Conservation (phyloP, 64 coral and sea anemone genomes). For the Porites australiensis region DNA sequence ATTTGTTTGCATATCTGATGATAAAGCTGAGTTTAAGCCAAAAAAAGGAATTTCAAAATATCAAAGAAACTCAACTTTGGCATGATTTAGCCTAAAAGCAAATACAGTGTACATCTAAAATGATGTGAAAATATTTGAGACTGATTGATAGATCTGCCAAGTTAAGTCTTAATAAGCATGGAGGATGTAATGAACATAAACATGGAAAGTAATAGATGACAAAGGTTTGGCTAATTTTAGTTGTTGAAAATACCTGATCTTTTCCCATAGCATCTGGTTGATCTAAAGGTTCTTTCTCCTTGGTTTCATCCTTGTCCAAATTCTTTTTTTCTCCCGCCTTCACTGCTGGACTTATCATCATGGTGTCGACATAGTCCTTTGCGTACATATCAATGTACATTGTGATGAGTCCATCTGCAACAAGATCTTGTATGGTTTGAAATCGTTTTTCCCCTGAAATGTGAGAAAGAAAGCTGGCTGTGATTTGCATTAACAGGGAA, state of each 20-base stretch:
- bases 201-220: background rate
- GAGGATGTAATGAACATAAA: background rate
- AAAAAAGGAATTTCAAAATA: background rate
- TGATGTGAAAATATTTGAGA: too few relatives aligned
- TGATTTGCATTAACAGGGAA: background rate
- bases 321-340: constrained; percentile 65
- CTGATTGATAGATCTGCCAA: too few relatives aligned
- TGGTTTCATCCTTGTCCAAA: constrained; percentile 18
- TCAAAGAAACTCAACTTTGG: background rate
- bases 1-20: constrained; percentile 27
- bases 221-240: background rate
- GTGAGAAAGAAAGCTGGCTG: background rate
- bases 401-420: constrained; percentile 95
- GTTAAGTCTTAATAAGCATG: too few relatives aligned
- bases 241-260: constrained; percentile 17
- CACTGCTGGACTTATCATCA: constrained; percentile 69
- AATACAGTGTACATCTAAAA: background rate
- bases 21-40: background rate
- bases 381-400: constrained; percentile 98
- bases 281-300: constrained; percentile 41
- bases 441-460: constrained; percentile 92
- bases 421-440: constrained; percentile 95
- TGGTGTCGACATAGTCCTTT: constrained; percentile 98
- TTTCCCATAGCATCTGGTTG: background rate
- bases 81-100: background rate